phyloP scores from a whole-genome alignment of 2,888 invertebrate species.

The Cheilosia grossa region DNA sequence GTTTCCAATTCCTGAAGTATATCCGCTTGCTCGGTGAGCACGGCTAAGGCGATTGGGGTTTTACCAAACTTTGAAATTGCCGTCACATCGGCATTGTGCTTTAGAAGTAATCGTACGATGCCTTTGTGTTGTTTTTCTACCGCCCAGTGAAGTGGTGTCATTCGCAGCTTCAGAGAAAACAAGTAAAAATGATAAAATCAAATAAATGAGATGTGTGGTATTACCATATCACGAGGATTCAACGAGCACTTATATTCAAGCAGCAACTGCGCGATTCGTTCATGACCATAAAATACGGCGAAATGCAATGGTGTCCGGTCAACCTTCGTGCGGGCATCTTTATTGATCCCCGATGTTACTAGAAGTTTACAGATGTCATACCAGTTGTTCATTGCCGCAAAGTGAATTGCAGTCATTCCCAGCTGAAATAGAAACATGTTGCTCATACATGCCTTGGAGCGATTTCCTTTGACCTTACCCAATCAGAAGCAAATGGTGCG shows the following conservation, averaged over 20 bases:
- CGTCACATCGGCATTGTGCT: slow-evolving; percentile 89
- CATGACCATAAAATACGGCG: slow-evolving; percentile 93
- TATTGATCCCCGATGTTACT: slow-evolving; percentile 92
- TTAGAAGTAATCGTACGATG: slow-evolving; percentile 88
- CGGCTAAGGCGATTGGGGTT: slow-evolving; percentile 87
- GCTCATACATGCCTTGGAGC: too few species aligned
- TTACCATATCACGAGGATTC: slow-evolving; percentile 91
- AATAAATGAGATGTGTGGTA: slow-evolving; percentile 16
- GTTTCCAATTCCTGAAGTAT: slow-evolving; percentile 85
- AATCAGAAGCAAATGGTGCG: slow-evolving; percentile 96
- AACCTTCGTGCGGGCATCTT: slow-evolving; percentile 95
- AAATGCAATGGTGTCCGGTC: slow-evolving; percentile 96
- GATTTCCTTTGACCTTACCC: slow-evolving; percentile 85
- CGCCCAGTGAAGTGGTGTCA: slow-evolving; percentile 98
- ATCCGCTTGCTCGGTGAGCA: slow-evolving; percentile 87
- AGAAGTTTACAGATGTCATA: slow-evolving; percentile 91
- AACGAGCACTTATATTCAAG: slow-evolving; percentile 88
- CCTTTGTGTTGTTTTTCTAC: slow-evolving; percentile 90
- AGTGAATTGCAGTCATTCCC: slow-evolving; percentile 94
- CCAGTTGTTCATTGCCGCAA: slow-evolving; percentile 93
- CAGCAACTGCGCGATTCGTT: slow-evolving; percentile 88
- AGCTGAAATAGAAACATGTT: slow-evolving; percentile 84
- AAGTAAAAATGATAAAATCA: too few species aligned
- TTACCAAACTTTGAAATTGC: slow-evolving; percentile 89
- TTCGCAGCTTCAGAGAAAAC: slow-evolving; percentile 86